phyloP scores from a whole-genome alignment of 1,140 invertebrate species.

The Limonius californicus region DNA sequence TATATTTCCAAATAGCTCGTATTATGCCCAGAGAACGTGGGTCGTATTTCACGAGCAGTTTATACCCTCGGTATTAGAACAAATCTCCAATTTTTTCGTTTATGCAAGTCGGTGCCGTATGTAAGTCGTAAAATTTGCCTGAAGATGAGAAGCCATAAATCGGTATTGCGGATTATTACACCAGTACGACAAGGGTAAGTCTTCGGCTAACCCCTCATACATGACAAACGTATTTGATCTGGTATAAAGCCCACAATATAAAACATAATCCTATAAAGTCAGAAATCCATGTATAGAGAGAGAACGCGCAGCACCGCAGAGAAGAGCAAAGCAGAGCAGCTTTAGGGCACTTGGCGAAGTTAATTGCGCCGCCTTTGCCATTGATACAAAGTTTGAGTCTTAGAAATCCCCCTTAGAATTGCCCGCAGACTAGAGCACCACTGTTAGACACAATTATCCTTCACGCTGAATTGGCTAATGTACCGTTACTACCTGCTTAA shows the following conservation, averaged over 20 bases:
- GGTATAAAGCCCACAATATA: not conserved
- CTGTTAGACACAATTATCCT: slow-evolving; percentile 5
- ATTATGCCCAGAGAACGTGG: too few species aligned
- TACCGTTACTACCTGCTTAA: slow-evolving; percentile 14
- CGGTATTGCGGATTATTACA: too few species aligned
- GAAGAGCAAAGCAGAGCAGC: slow-evolving; percentile 2
- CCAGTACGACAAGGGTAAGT: too few species aligned
- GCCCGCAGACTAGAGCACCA: slow-evolving; percentile 1
- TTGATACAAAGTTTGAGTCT: slow-evolving; percentile 15
- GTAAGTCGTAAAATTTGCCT: too few species aligned
- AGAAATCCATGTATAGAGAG: not conserved
- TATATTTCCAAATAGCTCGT: too few species aligned
- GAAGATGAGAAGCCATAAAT: too few species aligned
- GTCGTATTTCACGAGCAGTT: too few species aligned
- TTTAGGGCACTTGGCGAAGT: slow-evolving; percentile 9
- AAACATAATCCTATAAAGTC: slow-evolving; percentile 2
- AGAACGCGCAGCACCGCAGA: not conserved
- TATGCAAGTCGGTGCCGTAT: too few species aligned
- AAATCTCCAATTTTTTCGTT: too few species aligned
- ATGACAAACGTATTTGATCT: too few species aligned
- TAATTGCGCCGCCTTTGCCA: slow-evolving; percentile 8
- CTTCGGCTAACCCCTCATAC: too few species aligned
- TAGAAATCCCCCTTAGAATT: slow-evolving; percentile 9
- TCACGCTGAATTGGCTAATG: slow-evolving; percentile 10
- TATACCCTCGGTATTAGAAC: too few species aligned